phyloP scores from a whole-genome alignment of 30 jellyfish, hydroid and myxozoan genomes.

The Catostylus mosaicus region DNA sequence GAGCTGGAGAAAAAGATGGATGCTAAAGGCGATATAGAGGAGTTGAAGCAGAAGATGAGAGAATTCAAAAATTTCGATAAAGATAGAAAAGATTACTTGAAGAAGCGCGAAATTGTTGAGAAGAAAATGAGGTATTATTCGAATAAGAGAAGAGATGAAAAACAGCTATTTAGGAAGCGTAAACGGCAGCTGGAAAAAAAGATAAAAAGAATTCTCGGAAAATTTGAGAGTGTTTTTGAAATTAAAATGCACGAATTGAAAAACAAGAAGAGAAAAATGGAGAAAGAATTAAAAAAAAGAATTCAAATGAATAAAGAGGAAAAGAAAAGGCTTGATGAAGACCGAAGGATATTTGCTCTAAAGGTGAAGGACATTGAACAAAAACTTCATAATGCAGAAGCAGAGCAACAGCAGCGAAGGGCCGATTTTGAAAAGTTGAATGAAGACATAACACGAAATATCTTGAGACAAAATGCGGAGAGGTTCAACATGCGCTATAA shows the following conservation, averaged over 20 bases:
- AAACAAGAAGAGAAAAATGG: constrained; percentile 21
- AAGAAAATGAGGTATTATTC: constrained; percentile 50
- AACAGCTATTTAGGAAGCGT: not conserved
- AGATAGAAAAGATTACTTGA: constrained; percentile 3
- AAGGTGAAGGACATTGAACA: not conserved
- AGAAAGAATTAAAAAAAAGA: constrained; percentile 1
- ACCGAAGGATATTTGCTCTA: not conserved
- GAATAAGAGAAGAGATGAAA: constrained; percentile 24
- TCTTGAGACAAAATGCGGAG: constrained; percentile 33
- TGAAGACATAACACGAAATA: constrained; percentile 17
- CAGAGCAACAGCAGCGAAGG: constrained; percentile 1
- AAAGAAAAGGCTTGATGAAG: constrained; percentile 18
- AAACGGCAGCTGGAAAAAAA: constrained; percentile 35
- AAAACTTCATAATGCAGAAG: constrained; percentile 7
- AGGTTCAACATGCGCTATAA: constrained; percentile 12
- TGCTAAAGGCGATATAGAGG: constrained; percentile 1
- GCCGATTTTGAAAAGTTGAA: constrained; percentile 49
- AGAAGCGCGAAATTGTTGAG: constrained; percentile 28
- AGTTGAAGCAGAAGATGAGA: constrained; percentile 4
- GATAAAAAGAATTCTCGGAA: constrained; percentile 4
- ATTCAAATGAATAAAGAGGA: constrained; percentile 21
- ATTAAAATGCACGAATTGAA: constrained; percentile 18
- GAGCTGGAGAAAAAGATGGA: constrained; percentile 3
- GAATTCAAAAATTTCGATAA: constrained; percentile 11
- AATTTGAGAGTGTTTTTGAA: constrained; percentile 23